Percentiles rank a stretch among this genome's conserved stretches.
Conservation (phyloP, 2,888 invertebrate species). For the Doris montereyensis region DNA sequence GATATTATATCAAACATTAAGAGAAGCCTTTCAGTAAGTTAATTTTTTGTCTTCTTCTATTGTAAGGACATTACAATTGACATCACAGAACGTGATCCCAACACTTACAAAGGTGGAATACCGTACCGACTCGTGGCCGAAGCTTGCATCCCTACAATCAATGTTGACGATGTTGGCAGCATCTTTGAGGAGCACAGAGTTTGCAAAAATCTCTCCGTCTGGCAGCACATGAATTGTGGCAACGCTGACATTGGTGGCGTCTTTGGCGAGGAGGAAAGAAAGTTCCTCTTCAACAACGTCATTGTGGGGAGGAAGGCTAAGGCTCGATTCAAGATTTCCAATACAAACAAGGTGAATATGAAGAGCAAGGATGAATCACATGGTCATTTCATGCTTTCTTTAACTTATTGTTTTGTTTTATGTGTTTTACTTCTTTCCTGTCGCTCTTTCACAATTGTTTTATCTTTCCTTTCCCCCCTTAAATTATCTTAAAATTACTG, state of each 20-base stretch:
- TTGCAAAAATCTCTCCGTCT: conserved; percentile 69
- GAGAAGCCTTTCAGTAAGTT: no score
- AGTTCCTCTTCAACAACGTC: conserved; percentile 72
- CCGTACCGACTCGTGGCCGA: conserved; percentile 71
- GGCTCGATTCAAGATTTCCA: conserved; percentile 72
- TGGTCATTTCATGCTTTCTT: no score
- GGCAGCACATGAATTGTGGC: conserved; percentile 66
- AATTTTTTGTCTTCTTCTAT: background rate
- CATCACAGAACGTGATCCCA: conserved; percentile 70
- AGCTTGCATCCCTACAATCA: conserved; percentile 71
- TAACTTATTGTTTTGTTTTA: no score
- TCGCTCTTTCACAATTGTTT: no score
- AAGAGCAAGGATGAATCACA: no score
- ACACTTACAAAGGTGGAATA: conserved; percentile 65
- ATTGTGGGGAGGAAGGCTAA: conserved; percentile 71
- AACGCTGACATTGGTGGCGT: conserved; percentile 67
- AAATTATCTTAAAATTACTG: no score
- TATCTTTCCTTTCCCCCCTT: no score
- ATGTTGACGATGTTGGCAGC: conserved; percentile 66
- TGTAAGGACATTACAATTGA: conserved; percentile 70
- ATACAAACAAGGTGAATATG: conserved; percentile 67
- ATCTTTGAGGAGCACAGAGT: conserved; percentile 74
- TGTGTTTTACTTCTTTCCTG: no score
- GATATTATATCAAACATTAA: no score
- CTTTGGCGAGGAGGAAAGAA: conserved; percentile 71